Evolutionary conservation across 2,888 invertebrate species (phyloP), one percentile per base, ranked within the genome.

Genomic region (Lamellibrachia satsuma): DNA sequence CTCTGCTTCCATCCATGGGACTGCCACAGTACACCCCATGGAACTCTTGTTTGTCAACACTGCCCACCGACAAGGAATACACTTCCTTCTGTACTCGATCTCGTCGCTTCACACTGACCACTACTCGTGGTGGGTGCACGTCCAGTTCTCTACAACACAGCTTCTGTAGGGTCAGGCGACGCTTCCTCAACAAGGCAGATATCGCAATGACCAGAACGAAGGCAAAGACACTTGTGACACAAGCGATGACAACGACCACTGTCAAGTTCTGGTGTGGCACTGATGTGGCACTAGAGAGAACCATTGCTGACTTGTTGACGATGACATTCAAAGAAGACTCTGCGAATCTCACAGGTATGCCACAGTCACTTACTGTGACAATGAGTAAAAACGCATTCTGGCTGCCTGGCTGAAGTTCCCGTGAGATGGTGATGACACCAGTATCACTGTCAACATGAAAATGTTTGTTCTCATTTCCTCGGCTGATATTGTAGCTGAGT

Each of bases 211-310:
- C 9, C 4, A 93, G 92, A n/a, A 93, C 92, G n/a, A 93, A 93
- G 91, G 93, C 93, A 60, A 93, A 39, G 7, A 93, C 55, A 15
- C 93, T 93, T 2, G 93, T 92, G 22, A 93, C 91, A n/a, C 91
- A 91, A 27, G 93, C 93, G 22, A 93, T 93, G 60, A 52, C 92
- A 91, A 93, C 93, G 52, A 93, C 93, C n/a, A 93, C 93, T 39
- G 92, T 93, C 90, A 93, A 90, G 91, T 93, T 93, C 27, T 91
- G 51, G 52, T 52, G 91, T 8, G 92, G 90, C 52, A 93, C 92
- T 9, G 93, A 52, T 2, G 39, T 52, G 8, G 39, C 52, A 75
- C 75, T 75, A 7, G 75, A 1, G 51, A 39, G 90, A 22, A 57
- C 92, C 52, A 91, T 39, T 7, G 92, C 75, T 4, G 93, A 93